Evolutionary conservation across 1,140 invertebrate species (phyloP), one percentile per base, ranked within the genome.

Genomic region (Nilaparvata lugens): DNA sequence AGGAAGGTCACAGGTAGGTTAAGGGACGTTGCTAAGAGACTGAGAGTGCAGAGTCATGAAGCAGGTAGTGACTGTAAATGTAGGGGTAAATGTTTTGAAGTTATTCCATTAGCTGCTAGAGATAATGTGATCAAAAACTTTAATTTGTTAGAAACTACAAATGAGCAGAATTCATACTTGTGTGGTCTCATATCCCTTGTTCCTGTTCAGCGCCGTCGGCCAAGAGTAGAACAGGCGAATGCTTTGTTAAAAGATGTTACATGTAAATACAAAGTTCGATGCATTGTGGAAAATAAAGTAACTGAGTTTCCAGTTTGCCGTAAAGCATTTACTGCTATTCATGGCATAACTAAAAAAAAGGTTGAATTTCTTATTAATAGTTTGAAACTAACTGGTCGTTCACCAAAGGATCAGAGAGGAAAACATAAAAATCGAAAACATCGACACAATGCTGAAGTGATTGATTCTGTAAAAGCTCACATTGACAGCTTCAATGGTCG

Each of bases 31-130:
- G 31, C 31, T 4, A 35, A 35, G 48, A 28, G 42, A 45, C 28
- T 60, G 38, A 60, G 53, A 21, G 31, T 60, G 19, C 58, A 60
- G 53, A 38, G 48, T 1, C 53, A 53, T 38, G 58, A 60, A 60
- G 53, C 58, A 19, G 58, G 51, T 21, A 4, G 53, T 16, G 28
- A 60, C 14, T 52, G 58, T 53, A 21, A n/a, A 28, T 60, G 45
- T 60, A 60, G 48, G 58, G 2, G 18, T 38, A 52, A 60, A 38
- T 60, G 45, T 53, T 60, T 52, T 53, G 58, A 60, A 52, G 53
- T 60, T 7, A 60, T 53, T 40, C 40, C 58, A 14, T 52, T 60
- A n/a, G 58, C 28, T 31, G 52, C 45, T 21, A 60, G 53, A 21
- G 48, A 60, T 60, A 35, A 35, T 35, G 7, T 35, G 2, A 35